Conservation (phyloP, 1,140 invertebrate genomes). For the Aphelenchoides fujianensis region DNA sequence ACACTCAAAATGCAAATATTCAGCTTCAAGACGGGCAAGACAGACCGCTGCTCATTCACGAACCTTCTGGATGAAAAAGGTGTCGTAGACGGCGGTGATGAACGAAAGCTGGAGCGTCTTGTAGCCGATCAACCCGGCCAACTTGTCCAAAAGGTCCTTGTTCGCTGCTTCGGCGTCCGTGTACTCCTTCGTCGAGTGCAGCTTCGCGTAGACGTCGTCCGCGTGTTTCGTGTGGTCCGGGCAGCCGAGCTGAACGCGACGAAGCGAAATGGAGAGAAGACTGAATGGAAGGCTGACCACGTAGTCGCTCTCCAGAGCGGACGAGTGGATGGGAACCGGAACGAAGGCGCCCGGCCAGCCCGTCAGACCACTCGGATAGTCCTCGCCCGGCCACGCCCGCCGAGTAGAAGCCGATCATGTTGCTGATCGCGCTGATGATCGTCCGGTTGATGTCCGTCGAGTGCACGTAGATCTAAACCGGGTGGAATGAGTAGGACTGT, state of each 20-base stretch:
- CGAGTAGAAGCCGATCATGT: constrained; percentile 22
- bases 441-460: constrained; percentile 25
- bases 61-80: neutral
- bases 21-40: too few species aligned
- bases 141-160: neutral
- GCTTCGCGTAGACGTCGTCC: neutral
- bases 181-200: neutral
- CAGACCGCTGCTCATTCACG: too few species aligned
- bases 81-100: neutral
- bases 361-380: constrained; percentile 10
- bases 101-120: neutral
- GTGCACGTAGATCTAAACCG: constrained; percentile 21
- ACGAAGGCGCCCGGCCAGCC: constrained; percentile 20
- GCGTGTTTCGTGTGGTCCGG: neutral
- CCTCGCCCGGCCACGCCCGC: neutral
- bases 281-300: neutral
- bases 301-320: neutral
- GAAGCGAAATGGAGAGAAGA: neutral
- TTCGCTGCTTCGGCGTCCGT: neutral
- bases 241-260: neutral
- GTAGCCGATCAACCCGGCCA: neutral
- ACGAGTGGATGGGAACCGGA: constrained; percentile 11
- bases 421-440: constrained; percentile 15
- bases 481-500: too few species aligned
- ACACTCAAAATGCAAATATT: neutral